phyloP scores from a whole-genome alignment of 2,113 vertebrate species.

The Pyrgilauda ruficollis region DNA sequence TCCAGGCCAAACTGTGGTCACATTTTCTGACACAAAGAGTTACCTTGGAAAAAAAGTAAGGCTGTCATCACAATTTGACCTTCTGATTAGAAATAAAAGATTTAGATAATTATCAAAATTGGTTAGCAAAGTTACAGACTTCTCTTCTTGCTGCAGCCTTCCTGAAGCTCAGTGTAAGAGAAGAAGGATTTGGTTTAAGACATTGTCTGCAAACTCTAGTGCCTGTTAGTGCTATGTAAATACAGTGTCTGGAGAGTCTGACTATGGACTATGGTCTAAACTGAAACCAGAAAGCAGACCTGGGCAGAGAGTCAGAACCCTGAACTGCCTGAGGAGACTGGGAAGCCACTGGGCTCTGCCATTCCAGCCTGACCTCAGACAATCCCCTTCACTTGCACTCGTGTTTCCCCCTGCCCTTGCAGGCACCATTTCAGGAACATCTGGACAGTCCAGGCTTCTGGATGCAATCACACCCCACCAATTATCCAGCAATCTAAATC shows the following conservation, averaged over 20 bases:
- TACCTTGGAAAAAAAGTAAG: constrained; percentile 43
- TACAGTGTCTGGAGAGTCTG: background rate
- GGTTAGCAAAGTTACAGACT: constrained; percentile 42
- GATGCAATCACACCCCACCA: background rate
- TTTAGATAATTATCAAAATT: constrained; percentile 5
- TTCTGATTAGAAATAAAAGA: background rate
- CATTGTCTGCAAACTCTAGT: background rate
- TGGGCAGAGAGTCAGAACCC: background rate
- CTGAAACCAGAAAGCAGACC: background rate
- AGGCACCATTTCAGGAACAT: background rate
- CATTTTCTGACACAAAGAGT: constrained; percentile 13
- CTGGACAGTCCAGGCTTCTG: background rate
- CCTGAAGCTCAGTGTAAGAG: background rate
- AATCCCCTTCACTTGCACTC: background rate
- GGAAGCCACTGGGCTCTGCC: background rate
- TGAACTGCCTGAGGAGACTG: background rate
- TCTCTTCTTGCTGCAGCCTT: background rate
- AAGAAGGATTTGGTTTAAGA: constrained; percentile 39
- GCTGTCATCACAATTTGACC: constrained; percentile 44
- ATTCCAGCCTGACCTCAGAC: background rate
- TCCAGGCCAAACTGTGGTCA: constrained; percentile 44
- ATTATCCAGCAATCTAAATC: background rate
- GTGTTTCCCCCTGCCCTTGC: background rate
- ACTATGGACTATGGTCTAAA: background rate
- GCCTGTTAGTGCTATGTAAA: constrained; percentile 19